Conservation (phyloP, 2,888 invertebrate genomes). For the Sialis lutaria region DNA sequence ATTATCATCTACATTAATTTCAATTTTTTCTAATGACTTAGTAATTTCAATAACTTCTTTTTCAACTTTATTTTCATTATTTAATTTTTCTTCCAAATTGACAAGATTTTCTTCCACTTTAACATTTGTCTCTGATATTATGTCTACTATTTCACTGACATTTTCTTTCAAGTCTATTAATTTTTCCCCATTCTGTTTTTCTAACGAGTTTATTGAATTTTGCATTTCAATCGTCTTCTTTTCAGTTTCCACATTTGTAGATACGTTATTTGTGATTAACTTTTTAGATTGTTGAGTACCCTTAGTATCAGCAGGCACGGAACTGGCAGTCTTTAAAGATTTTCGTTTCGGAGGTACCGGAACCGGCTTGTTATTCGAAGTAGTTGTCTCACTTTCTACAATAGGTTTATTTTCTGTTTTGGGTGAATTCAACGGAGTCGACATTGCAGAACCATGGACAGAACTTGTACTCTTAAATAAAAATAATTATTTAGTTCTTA, state of each 20-base stretch:
- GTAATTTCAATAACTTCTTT: no score
- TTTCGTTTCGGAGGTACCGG: conserved; percentile 3
- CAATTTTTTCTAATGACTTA: no score
- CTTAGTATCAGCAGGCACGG: no score
- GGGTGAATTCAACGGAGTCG: conserved; percentile 4
- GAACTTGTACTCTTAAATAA: background rate
- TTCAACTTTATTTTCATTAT: no score
- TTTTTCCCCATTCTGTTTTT: conserved; percentile 2
- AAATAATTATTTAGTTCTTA: background rate
- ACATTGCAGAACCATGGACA: conserved; percentile 1
- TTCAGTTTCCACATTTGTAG: conserved; percentile 6
- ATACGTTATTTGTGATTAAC: background rate
- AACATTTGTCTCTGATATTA: no score
- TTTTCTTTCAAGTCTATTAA: conserved; percentile 4
- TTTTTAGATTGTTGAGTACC: background rate
- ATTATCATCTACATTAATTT: no score
- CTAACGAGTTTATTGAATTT: conserved; percentile 3
- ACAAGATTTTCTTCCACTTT: no score
- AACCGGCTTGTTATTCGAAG: background rate
- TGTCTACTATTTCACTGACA: no score
- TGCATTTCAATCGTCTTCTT: conserved; percentile 5
- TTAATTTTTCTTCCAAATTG: no score
- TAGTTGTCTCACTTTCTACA: background rate
- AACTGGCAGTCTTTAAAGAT: background rate
- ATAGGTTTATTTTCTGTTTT: conserved; percentile 2